Evolutionary conservation across 2,888 invertebrate species (phyloP), one percentile per base, ranked within the genome.

Genomic region (Synergus gifuensis): DNA sequence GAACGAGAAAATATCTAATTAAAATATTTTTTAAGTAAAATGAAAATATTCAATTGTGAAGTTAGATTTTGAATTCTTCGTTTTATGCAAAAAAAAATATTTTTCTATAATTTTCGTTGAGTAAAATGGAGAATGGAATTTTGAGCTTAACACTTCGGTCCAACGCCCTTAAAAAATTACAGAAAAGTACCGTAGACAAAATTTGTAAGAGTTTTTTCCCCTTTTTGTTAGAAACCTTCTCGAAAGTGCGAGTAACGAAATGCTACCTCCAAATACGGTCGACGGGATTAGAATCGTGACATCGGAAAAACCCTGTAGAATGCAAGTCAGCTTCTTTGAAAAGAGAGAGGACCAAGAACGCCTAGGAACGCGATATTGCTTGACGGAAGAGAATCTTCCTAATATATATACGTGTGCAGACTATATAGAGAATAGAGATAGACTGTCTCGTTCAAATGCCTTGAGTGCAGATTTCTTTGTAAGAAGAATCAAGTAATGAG

Each of bases 231-330:
- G 85, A 87, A 87, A 84, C 82, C 82, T 64, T 76, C 84, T 78
- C 86, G 90, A 90, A 90, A 90, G 90, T 89, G 90, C 90, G 89
- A 90, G 90, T 90, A 89, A 87, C 85, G 87, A 88, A 87, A 88
- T 87, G 86, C 85, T 88, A 89, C 82, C 85, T 84, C 86, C 89
- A 86, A 89, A 88, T 88, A 89, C 76, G 88, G 88, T 77, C 78
- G 79, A 79, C 83, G 81, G 78, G 83, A 81, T 79, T 84, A 77
- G 77, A 82, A 67, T 80, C 76, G 79, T 76, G 79, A 36, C 78
- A 80, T 80, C 84, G 84, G 85, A 84, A 88, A 88, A 88, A 86
- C 87, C 86, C 82, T 81, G 86, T 87, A 88, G 88, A 89, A 90
- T 88, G 88, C 69, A 49, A 73, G 49, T 66, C 14, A 42, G 42